Conservation (phyloP, 2,888 invertebrate genomes). For the Achlya flavicornis region DNA sequence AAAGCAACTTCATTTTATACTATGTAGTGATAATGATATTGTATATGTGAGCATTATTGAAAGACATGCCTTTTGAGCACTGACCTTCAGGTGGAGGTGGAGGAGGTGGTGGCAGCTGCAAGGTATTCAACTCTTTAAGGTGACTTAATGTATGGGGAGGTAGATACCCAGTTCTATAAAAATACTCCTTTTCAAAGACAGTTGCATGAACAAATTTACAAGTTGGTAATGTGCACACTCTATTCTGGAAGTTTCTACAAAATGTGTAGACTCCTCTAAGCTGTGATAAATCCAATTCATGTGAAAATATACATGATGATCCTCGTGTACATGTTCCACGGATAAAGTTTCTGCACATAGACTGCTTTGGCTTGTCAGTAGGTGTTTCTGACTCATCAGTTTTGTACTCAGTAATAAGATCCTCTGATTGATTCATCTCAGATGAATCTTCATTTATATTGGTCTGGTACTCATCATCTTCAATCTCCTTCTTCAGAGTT, state of each 20-base stretch:
- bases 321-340: slow-evolving; percentile 62
- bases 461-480: slow-evolving; percentile 41
- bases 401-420: slow-evolving; percentile 15
- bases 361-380: slow-evolving; percentile 21
- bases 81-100: slow-evolving; percentile 37
- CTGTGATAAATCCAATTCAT: slow-evolving; percentile 57
- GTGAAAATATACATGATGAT: slow-evolving; percentile 53
- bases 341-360: slow-evolving; percentile 63
- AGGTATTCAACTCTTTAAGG: slow-evolving; percentile 37
- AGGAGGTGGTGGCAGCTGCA: slow-evolving; percentile 38
- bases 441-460: slow-evolving; percentile 2
- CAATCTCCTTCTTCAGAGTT: slow-evolving; percentile 48
- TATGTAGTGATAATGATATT: too few relatives aligned
- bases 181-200: slow-evolving; percentile 65
- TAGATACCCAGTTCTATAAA: slow-evolving; percentile 56
- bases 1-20: too few relatives aligned
- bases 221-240: slow-evolving; percentile 48
- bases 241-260: slow-evolving; percentile 65
- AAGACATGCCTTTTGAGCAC: too few relatives aligned
- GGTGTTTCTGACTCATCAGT: slow-evolving; percentile 15
- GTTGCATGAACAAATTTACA: slow-evolving; percentile 68
- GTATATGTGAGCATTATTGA: too few relatives aligned
- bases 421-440: slow-evolving; percentile 16
- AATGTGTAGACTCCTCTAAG: slow-evolving; percentile 61
- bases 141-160: slow-evolving; percentile 58